Evolutionary conservation across 2,113 vertebrate species (phyloP).

Genomic region (Corythoichthys intestinalis): DNA sequence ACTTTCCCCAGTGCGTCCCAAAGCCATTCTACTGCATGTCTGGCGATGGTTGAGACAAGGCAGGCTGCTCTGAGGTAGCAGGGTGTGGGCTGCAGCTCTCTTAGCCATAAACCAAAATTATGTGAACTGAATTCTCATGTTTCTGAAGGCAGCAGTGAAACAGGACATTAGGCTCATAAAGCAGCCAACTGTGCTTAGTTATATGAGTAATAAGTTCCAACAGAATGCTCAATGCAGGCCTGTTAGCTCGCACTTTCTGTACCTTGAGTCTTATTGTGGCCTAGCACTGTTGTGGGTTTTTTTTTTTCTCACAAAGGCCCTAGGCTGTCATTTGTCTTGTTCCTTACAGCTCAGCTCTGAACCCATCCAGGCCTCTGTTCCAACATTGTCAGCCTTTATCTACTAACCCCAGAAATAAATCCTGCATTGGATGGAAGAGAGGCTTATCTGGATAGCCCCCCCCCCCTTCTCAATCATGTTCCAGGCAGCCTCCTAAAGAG

Average conservation of each 20-base stretch:
- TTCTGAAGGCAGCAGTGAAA: conserved; percentile 64
- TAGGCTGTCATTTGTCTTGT: conserved; percentile 35
- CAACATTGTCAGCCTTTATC: conserved; percentile 53
- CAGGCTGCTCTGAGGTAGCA: conserved; percentile 66
- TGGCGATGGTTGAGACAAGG: conserved; percentile 52
- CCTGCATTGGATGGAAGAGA: conserved; percentile 40
- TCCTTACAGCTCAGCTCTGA: conserved; percentile 23
- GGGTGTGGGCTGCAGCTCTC: conserved; percentile 64
- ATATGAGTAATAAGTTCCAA: conserved; percentile 61
- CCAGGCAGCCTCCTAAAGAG: conserved; percentile 30
- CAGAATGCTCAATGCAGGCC: conserved; percentile 51
- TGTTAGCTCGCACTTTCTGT: conserved; percentile 45
- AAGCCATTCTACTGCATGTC: conserved; percentile 51
- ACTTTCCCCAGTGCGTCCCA: conserved; percentile 59
- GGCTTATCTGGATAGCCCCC: conserved; percentile 52
- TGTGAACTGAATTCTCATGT: conserved; percentile 64
- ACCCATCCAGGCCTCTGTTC: conserved; percentile 33
- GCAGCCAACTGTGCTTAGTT: conserved; percentile 45
- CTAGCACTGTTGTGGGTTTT: conserved; percentile 20
- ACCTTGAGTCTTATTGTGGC: conserved; percentile 34
- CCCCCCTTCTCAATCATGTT: conserved; percentile 39
- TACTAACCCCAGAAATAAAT: conserved; percentile 55
- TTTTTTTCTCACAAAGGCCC: conserved; percentile 19
- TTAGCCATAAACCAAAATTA: conserved; percentile 70
- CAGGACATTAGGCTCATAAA: conserved; percentile 63